Evolutionary conservation across 2,113 vertebrate genomes (phyloP).

Genomic region (Manacus vitellinus): DNA sequence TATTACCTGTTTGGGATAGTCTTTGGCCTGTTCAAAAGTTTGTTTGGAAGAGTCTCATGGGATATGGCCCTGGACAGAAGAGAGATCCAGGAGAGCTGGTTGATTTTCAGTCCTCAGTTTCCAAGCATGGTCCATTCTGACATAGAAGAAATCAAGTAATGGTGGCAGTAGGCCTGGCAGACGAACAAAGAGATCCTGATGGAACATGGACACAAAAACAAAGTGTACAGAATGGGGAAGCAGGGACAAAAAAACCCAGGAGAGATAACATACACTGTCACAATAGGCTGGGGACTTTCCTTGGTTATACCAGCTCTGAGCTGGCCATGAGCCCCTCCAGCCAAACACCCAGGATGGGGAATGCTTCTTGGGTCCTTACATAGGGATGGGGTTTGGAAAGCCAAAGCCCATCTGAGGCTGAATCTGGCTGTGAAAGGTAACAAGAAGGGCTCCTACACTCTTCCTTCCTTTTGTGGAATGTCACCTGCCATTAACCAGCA

Average conservation of each 20-base stretch:
- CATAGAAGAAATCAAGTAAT: neutral
- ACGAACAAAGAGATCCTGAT: neutral
- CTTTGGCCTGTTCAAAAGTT: neutral
- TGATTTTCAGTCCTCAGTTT: neutral
- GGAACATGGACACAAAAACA: neutral
- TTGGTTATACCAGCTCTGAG: neutral
- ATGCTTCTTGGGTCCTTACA: neutral
- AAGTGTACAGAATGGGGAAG: neutral
- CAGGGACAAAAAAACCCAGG: neutral
- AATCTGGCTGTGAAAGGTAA: neutral
- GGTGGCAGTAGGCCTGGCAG: neutral
- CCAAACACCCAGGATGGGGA: fast-evolving
- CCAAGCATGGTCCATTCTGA: neutral
- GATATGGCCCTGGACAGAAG: neutral
- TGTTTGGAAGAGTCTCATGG: neutral
- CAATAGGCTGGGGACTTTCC: neutral
- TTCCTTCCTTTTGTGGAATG: neutral
- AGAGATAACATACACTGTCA: neutral
- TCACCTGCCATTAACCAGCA: neutral
- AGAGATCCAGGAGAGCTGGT: neutral
- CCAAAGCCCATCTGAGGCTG: neutral
- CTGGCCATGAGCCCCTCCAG: neutral
- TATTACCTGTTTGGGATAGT: neutral
- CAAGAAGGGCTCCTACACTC: neutral
- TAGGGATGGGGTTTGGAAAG: neutral